phyloP scores from a whole-genome alignment of 1,140 invertebrate genomes.

The Lucilia sericata region DNA sequence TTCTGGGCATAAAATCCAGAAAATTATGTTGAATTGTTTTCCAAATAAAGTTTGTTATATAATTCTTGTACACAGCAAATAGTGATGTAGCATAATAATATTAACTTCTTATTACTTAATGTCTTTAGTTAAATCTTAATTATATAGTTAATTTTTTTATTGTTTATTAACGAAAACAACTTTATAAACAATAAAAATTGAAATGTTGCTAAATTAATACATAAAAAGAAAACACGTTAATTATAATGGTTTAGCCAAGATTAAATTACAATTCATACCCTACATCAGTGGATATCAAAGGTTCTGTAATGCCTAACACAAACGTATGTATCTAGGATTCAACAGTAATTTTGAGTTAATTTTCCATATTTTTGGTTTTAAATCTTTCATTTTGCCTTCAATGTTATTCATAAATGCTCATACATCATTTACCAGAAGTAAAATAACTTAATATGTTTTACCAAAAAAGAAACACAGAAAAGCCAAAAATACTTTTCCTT shows the following conservation, averaged over 20 bases:
- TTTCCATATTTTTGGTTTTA: too few species aligned
- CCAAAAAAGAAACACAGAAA: neutral
- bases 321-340: too few species aligned
- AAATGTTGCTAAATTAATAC: neutral
- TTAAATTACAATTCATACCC: too few species aligned
- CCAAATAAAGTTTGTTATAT: too few species aligned
- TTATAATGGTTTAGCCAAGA: neutral
- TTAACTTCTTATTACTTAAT: neutral
- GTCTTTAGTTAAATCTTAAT: slow-evolving; percentile 1
- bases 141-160: neutral
- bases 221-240: neutral
- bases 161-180: neutral
- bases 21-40: too few species aligned
- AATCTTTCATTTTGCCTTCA: neutral
- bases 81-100: neutral
- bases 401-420: neutral
- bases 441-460: too few species aligned
- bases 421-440: neutral
- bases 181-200: neutral
- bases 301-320: too few species aligned
- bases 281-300: too few species aligned
- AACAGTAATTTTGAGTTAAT: too few species aligned
- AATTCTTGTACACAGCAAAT: too few species aligned
- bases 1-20: too few species aligned
- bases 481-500: neutral